Evolutionary conservation across 2,888 invertebrate species (phyloP).

Genomic region (Harpagoxenus sublaevis): DNA sequence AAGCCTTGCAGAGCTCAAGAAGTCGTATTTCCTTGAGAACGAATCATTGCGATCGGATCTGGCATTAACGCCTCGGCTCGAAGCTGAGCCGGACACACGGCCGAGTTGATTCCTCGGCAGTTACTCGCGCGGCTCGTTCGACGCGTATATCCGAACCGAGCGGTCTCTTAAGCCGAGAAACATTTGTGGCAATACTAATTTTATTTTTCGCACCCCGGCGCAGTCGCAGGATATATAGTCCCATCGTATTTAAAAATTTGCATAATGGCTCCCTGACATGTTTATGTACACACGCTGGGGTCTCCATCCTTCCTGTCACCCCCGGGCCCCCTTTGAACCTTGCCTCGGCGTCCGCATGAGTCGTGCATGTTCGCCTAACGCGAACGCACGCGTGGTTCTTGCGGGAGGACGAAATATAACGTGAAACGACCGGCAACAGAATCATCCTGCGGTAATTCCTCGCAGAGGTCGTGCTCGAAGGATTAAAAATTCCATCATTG

Average conservation of each 20-base stretch:
- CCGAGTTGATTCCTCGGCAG: slow-evolving; percentile 31
- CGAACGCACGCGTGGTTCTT: slow-evolving; percentile 70
- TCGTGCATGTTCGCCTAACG: slow-evolving; percentile 70
- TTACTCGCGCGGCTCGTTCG: slow-evolving; percentile 51
- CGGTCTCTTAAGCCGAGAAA: slow-evolving; percentile 77
- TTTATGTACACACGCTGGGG: slow-evolving; percentile 82
- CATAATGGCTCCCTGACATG: slow-evolving; percentile 85
- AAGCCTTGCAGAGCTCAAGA: neutral
- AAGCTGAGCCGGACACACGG: slow-evolving; percentile 43
- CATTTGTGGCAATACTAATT: slow-evolving; percentile 83
- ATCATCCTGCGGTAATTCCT: slow-evolving; percentile 57
- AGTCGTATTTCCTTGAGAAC: slow-evolving; percentile 69
- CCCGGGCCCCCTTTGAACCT: slow-evolving; percentile 28
- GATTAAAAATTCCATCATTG: slow-evolving; percentile 83
- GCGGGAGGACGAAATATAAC: slow-evolving; percentile 77
- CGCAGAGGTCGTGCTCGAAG: slow-evolving; percentile 69
- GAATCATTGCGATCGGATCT: slow-evolving; percentile 19
- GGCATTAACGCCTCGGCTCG: slow-evolving; percentile 42
- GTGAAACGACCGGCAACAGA: slow-evolving; percentile 67
- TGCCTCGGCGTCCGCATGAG: slow-evolving; percentile 23
- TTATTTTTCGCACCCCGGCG: slow-evolving; percentile 83
- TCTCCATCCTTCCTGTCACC: slow-evolving; percentile 48
- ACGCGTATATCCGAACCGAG: slow-evolving; percentile 25
- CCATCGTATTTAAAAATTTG: slow-evolving; percentile 85
- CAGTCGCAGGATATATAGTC: slow-evolving; percentile 80